These are phyloP conservation scores for Papilio elwesi DNA, from an alignment of 2,888 invertebrate genomes.

Conservation along the genomic window DNA sequence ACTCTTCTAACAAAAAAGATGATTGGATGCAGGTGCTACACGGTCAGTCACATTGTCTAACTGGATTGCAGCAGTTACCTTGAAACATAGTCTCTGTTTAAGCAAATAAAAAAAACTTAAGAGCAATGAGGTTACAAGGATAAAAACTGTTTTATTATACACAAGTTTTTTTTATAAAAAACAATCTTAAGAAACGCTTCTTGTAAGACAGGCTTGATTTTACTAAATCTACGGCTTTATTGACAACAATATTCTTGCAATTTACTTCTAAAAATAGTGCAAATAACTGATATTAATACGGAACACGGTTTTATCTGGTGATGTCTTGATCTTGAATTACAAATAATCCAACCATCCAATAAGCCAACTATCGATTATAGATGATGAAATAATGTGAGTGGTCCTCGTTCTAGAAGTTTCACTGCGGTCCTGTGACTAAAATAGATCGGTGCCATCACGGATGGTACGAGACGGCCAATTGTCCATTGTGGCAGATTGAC, in stretches of 20 bases:
- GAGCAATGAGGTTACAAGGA: conserved; percentile 6
- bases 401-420: conserved; percentile 13
- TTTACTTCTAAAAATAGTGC: too few relatives aligned
- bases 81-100: conserved; percentile 1
- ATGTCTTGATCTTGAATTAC: too few relatives aligned
- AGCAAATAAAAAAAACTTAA: neutral
- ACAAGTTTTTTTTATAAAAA: neutral
- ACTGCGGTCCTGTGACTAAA: conserved; percentile 4
- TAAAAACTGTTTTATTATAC: conserved; percentile 14
- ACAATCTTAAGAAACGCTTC: conserved; percentile 6
- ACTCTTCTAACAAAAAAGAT: neutral
- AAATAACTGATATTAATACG: too few relatives aligned
- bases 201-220: neutral
- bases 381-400: neutral
- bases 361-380: neutral
- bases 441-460: conserved; percentile 28
- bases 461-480: conserved; percentile 23
- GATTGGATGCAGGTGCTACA: neutral
- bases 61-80: conserved; percentile 11
- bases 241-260: too few relatives aligned
- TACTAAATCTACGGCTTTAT: too few relatives aligned
- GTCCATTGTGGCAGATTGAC: conserved; percentile 38
- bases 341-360: too few relatives aligned
- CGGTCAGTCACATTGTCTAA: conserved; percentile 9
- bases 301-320: too few relatives aligned